Percentiles rank a stretch among this genome's conserved stretches.
Evolutionary conservation across 2,888 invertebrate genomes (phyloP).

Genomic region (Dascillus cervinus): DNA sequence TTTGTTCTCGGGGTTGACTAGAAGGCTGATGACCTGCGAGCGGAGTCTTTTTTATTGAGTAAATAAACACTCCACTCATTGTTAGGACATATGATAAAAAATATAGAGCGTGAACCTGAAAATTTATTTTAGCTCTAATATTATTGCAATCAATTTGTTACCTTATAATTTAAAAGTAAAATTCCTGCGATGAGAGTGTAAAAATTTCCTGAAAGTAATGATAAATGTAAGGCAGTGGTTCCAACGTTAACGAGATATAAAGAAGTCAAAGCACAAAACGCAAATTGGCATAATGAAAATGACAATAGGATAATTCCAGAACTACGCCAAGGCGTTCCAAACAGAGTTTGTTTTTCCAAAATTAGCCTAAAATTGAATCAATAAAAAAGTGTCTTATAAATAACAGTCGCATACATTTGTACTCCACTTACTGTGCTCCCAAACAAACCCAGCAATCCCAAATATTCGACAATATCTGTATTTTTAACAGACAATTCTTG

Average conservation of each 20-base stretch:
- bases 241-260: constrained; percentile 69
- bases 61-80: constrained; percentile 63
- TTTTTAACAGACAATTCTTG: constrained; percentile 78
- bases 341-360: constrained; percentile 62
- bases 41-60: constrained; percentile 55
- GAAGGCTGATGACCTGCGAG: constrained; percentile 38
- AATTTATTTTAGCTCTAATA: constrained; percentile 16
- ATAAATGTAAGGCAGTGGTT: constrained; percentile 75
- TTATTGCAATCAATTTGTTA: constrained; percentile 31
- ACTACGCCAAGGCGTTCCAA: constrained; percentile 56
- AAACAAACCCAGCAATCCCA: constrained; percentile 74
- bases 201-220: constrained; percentile 76
- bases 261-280: constrained; percentile 69
- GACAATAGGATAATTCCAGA: constrained; percentile 51
- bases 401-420: constrained; percentile 60
- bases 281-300: constrained; percentile 60
- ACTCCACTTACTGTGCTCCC: constrained; percentile 69
- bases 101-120: constrained; percentile 76
- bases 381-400: neutral
- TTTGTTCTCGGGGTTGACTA: constrained; percentile 31
- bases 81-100: constrained; percentile 72
- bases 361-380: constrained; percentile 42
- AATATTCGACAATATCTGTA: constrained; percentile 68
- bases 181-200: constrained; percentile 76
- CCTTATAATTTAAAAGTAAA: constrained; percentile 73